Evolutionary conservation across 2,888 invertebrate genomes (phyloP).

Genomic region (Agrochola lota): DNA sequence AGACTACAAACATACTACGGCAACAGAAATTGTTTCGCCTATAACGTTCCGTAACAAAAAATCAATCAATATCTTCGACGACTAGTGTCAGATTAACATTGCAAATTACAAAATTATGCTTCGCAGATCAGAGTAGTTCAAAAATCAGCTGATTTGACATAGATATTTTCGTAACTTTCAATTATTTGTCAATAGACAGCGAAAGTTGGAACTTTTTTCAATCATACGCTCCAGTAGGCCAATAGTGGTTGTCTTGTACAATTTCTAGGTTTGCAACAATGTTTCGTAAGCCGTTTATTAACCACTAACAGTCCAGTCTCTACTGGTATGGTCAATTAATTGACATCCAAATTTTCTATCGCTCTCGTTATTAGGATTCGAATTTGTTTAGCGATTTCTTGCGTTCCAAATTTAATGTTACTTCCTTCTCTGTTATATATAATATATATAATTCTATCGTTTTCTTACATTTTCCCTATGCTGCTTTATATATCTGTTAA

Average conservation of each 20-base stretch:
- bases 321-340: conserved; percentile 71
- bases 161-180: conserved; percentile 82
- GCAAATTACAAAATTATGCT: conserved; percentile 48
- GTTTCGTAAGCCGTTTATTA: conserved; percentile 83
- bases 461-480: not conserved
- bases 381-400: conserved; percentile 17
- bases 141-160: conserved; percentile 69
- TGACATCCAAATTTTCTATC: conserved; percentile 55
- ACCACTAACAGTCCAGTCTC: conserved; percentile 64
- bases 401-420: not conserved
- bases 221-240: conserved; percentile 89
- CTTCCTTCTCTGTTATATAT: no score
- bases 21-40: not conserved
- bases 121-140: conserved; percentile 38
- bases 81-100: conserved; percentile 19
- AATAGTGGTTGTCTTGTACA: conserved; percentile 82
- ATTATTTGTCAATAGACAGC: conserved; percentile 82
- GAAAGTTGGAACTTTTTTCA: conserved; percentile 88
- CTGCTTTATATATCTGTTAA: no score
- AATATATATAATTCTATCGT: not conserved
- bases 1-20: conserved; percentile 7
- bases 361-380: conserved; percentile 22
- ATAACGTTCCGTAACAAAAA: not conserved
- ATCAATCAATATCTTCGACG: conserved; percentile 4
- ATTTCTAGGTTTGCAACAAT: conserved; percentile 87